These are phyloP conservation scores for Pogonomyrmex barbatus DNA, from an alignment of 1,140 invertebrate species.

Conservation along the genomic window DNA sequence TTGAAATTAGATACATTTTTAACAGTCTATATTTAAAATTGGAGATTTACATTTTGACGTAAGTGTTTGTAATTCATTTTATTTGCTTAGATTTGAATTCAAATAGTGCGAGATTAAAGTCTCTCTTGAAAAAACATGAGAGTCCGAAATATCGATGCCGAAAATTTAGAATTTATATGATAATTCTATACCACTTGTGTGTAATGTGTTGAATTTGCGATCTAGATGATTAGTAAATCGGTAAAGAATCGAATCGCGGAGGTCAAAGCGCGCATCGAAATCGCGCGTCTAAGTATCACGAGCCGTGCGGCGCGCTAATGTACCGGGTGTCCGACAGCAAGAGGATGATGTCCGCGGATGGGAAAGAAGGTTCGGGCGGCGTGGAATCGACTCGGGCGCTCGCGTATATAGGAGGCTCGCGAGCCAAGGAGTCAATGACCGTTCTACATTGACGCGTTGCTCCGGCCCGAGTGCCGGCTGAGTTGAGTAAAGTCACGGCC, in stretches of 20 bases:
- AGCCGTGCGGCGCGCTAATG: constrained; percentile 63
- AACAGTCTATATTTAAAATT: not conserved
- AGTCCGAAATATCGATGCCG: not conserved
- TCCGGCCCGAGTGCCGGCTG: constrained; percentile 83
- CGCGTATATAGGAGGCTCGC: constrained; percentile 75
- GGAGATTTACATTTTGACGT: not conserved
- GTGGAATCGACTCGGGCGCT: constrained; percentile 56
- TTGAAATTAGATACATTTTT: not conserved
- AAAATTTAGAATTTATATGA: not conserved
- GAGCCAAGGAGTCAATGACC: constrained; percentile 84
- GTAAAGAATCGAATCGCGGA: constrained; percentile 44
- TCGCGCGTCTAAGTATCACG: constrained; percentile 75
- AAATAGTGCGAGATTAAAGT: not conserved
- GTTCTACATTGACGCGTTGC: constrained; percentile 86
- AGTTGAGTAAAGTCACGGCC: constrained; percentile 86
- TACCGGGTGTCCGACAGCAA: constrained; percentile 78
- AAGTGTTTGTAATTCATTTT: not conserved
- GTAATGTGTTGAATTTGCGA: not conserved
- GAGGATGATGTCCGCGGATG: constrained; percentile 50
- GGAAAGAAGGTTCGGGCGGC: constrained; percentile 66
- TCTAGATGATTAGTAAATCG: constrained; percentile 29
- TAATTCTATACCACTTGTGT: not conserved
- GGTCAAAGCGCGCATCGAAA: constrained; percentile 36
- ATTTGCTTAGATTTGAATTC: not conserved
- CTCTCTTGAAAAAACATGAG: not conserved